A percentile compares a stretch with the other conserved stretches of the same genome.
These are phyloP conservation scores for Protosalanx chinensis DNA, from an alignment of 2,797 vertebrate genomes.

Conservation along the genomic window DNA sequence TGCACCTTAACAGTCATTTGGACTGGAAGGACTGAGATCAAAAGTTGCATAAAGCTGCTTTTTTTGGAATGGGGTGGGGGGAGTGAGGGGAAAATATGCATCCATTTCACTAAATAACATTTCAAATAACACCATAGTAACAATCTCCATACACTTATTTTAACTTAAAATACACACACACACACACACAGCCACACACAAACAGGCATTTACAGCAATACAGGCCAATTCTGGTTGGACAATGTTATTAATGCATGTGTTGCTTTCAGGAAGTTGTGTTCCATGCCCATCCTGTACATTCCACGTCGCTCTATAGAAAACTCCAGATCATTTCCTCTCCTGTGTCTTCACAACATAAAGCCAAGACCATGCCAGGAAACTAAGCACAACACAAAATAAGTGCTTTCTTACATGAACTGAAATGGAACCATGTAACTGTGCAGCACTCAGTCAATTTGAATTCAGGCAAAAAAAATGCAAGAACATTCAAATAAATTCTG, in stretches of 20 bases:
- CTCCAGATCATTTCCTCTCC: background rate
- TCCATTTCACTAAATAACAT: conserved; percentile 14
- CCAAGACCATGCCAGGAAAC: background rate
- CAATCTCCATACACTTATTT: conserved; percentile 7
- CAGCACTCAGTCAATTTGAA: background rate
- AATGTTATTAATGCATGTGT: conserved; percentile 3
- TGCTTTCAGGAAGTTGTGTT: background rate
- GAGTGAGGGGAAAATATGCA: background rate
- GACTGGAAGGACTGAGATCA: background rate
- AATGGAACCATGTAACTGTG: background rate
- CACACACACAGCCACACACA: background rate
- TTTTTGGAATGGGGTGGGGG: background rate
- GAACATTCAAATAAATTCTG: conserved; percentile 4
- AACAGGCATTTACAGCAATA: conserved; percentile 13
- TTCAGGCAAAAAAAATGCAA: conserved; percentile 22
- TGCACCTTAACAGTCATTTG: background rate
- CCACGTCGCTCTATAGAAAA: conserved; percentile 1
- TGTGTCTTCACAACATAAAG: background rate
- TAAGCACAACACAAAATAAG: background rate
- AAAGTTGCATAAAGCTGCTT: background rate
- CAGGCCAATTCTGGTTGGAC: background rate
- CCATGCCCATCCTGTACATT: conserved; percentile 11
- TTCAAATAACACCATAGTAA: conserved; percentile 19
- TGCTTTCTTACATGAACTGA: background rate
- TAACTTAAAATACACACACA: conserved; percentile 2